Conservation (phyloP, 23 tunicate species). For the Trididemnum nubilum region DNA sequence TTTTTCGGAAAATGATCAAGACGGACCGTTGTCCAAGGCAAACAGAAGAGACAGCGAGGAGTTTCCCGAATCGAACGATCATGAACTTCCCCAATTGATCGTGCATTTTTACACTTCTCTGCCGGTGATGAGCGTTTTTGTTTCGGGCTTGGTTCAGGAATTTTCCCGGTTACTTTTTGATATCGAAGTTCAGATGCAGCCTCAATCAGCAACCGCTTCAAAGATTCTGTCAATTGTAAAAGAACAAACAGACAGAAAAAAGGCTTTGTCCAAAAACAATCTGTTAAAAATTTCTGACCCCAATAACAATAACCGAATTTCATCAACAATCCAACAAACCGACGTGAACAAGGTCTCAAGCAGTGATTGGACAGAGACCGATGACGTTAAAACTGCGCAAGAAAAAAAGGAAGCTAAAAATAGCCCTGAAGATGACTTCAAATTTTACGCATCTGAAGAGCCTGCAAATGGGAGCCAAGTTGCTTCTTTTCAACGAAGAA, state of each 20-base stretch:
- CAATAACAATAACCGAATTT: background rate
- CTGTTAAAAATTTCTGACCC: background rate
- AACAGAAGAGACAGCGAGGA: background rate
- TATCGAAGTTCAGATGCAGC: conserved; percentile 5
- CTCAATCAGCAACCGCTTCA: conserved; percentile 34
- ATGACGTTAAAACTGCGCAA: background rate
- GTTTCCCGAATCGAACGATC: background rate
- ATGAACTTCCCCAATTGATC: background rate
- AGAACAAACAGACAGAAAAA: conserved; percentile 3
- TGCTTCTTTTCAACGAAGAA: background rate
- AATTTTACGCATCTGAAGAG: background rate
- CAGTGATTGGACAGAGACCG: background rate
- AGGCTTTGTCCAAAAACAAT: background rate
- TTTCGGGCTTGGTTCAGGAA: conserved; percentile 34
- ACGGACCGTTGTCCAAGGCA: background rate
- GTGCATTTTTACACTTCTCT: conserved; percentile 27
- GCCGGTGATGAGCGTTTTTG: conserved; percentile 29
- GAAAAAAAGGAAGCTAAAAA: background rate
- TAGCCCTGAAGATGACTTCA: background rate
- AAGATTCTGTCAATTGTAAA: conserved; percentile 19
- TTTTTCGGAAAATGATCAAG: conserved; percentile 6
- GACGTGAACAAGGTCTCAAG: background rate
- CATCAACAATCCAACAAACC: background rate
- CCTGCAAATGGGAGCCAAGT: background rate
- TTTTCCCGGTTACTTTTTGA: conserved; percentile 28